Base-by-base conservation (phyloP, 2,113 vertebrate species). In the Cariama cristata region DNA sequence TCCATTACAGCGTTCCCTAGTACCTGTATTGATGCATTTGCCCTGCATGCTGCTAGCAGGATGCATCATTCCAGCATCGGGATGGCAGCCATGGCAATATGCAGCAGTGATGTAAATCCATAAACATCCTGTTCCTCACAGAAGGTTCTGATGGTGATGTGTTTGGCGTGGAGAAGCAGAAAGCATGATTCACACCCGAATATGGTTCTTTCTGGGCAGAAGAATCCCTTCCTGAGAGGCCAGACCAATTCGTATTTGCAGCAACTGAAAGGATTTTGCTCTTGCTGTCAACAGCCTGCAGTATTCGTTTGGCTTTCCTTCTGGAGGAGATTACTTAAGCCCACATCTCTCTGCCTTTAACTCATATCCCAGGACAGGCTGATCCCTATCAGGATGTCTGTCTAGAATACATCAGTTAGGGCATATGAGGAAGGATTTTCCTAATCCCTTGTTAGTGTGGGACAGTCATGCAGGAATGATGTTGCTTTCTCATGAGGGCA, bases 171-270 rank as follows among this genome's bases (percentile, higher is more conserved):
- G 75, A 58, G 83, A 53, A 81, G 79, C 64, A 94, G 86, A 82
- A 82, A 85, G 91, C 71, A 79, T 47, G 58, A 86, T 94, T 96
- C 84, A 80, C 47, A 75, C 32, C 93, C 90, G 1, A 96, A 91
- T 97, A 95, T 96, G 91, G 93, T 82, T 73, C 89, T 87, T 91
- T 97, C 71, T 88, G 67, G 86, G 81, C 42, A 88, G 55, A 90
- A 73, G 75, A 80, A 91, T 94, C 62, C 67, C 63, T 71, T 76
- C 74, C 67, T 69, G 69, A 85, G 80, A 84, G 49, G 75, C 35
- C 84, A 88, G 76, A 47, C 53, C n/a, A 53, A 55, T 79, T 87
- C 80, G 87, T 74, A 38, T 30, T 91, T 86, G 76, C 63, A 86
- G 53, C 32, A 76, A 89, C 50, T 59, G 47, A 82, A 79, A 73